Base-by-base conservation (phyloP, 23 tunicate species). In the Styela clava region DNA sequence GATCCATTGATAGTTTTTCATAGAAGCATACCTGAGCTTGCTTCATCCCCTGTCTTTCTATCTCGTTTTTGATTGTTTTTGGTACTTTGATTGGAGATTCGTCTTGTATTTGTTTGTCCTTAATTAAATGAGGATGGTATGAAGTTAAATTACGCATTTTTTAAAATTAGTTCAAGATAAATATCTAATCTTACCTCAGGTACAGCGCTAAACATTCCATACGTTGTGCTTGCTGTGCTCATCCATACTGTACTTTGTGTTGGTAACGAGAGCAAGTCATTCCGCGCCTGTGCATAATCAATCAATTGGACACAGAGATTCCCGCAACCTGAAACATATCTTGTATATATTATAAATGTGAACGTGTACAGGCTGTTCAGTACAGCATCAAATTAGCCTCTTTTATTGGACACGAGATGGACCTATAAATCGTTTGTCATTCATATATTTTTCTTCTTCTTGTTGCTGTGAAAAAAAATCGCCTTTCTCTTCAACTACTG, bases 161-260 rank as follows among this genome's bases (percentile, higher is more conserved):
- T 44, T 44, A 44, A 44, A 44, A 44, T 5, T 44, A 5, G 56
- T 44, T 44, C 56, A 44, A 44, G 7, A 44, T 44, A 5, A 7
- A 7, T 5, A 5, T 44, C 7, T 5, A 77, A 62, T 12, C 74
- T 70, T 24, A 91, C 97, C 86, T 68, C 61, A 33, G 83, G 31
- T 1, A 91, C 92, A 21, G 82, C 97, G 62, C 91, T 87, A 64
- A 83, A 91, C 88, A 91, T 91, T 28, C 88, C 97, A 44, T 87
- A 91, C 1, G 84, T 79, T 2, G 97, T 91, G 3, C 83, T 67
- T 33, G 84, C 92, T 3, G 31, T 25, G 2, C 91, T 73, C 82
- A 91, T 33, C 97, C 97, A 91, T 31, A 91, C 69, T 31, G 7
- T 78, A 31, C 24, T 28, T 3, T 33, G 16, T 7, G 12, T 3